These are phyloP conservation scores for Notothenia rossii DNA, from an alignment of 2,113 vertebrate genomes.

Conservation along the genomic window DNA sequence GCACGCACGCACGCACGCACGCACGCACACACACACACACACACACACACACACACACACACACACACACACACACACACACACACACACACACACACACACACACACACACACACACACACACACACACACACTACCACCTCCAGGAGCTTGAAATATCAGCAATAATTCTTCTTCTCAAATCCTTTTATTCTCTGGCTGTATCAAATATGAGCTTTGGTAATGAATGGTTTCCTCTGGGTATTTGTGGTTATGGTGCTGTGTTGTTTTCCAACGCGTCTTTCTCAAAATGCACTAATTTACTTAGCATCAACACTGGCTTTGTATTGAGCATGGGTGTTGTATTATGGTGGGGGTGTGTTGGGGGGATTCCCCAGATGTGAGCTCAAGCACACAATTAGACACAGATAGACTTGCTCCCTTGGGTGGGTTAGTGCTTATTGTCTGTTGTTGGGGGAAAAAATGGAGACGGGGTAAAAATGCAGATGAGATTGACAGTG, in stretches of 20 bases:
- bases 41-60: not conserved
- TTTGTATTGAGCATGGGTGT: conserved; percentile 41
- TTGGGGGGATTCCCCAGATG: conserved; percentile 58
- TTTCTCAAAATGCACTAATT: conserved; percentile 58
- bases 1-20: too few relatives aligned
- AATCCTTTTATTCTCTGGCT: conserved; percentile 38
- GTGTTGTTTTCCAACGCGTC: conserved; percentile 44
- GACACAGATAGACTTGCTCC: conserved; percentile 35
- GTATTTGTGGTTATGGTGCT: conserved; percentile 49
- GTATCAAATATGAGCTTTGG: conserved; percentile 40
- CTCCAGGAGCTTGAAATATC: conserved; percentile 18
- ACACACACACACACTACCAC: not conserved
- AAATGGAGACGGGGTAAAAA: conserved; percentile 15
- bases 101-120: not conserved
- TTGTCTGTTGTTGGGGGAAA: not conserved
- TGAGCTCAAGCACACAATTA: conserved; percentile 54
- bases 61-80: too few relatives aligned
- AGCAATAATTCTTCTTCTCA: conserved; percentile 22
- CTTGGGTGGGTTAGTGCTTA: conserved; percentile 27
- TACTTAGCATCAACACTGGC: conserved; percentile 51
- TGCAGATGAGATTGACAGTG: conserved; percentile 63
- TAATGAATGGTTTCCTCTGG: conserved; percentile 53
- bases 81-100: not conserved
- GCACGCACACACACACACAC: not conserved
- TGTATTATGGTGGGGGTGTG: conserved; percentile 4